Base-by-base conservation (phyloP, 1,140 invertebrate species). In the Drosophila repleta region DNA sequence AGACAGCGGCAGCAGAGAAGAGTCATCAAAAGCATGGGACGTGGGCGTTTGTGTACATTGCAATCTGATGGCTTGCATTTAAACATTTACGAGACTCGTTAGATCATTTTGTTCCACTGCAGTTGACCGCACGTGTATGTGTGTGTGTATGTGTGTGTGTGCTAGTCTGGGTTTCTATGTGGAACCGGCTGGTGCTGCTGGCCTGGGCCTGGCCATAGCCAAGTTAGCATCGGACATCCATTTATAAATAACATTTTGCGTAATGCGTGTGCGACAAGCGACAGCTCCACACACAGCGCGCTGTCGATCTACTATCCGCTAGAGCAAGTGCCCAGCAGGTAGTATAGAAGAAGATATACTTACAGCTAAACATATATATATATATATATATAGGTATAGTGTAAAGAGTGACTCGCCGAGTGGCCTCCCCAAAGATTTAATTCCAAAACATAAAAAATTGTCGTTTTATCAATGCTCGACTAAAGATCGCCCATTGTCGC, bases 191-290 rank as follows among this genome's bases (percentile, higher is more conserved):
- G 32, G 10, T 35, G 32, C 11, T 35, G 55, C 78, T 72, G 74
- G 72, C 69, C 66, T 57, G 58, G 82, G 76, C 70, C 78, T 69
- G 73, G 77, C 67, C 67, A 57, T 74, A 69, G 82, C 58, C 68
- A 71, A 55, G 48, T 65, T 51, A 69, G 78, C 78, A 76, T 79
- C 82, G 82, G 78, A 75, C 78, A 63, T 58, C 39, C 73, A 71
- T 76, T 90, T 90, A 90, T 70, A 90, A 90, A 90, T 90, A 90
- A 82, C 60, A 89, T 78, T 90, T 90, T 90, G 89, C 89, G 88
- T 89, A 90, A 90, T 79, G 67, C 67, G 60, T 70, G 69, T 70
- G 74, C 71, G 75, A 84, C 57, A 79, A 72, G 49, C 61, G n/a
- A n/a, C n/a, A 29, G 65, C 62, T 72, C 66, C 67, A 53, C 49